Evolutionary conservation across 2,797 vertebrate species (phyloP).

Genomic region (Pseudomugil gertrudae): DNA sequence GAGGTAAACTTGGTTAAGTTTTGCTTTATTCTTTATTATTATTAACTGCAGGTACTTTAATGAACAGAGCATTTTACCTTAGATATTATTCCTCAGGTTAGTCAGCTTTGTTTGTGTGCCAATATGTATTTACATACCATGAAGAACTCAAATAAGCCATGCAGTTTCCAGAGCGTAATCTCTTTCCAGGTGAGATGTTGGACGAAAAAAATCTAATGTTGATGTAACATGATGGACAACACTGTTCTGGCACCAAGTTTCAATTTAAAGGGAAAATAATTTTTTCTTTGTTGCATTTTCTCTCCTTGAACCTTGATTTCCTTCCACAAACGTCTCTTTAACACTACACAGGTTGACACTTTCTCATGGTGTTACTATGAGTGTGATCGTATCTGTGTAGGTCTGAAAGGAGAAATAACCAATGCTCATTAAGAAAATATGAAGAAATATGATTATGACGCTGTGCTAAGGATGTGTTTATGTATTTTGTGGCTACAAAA

Average conservation of each 20-base stretch:
- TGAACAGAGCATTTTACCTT: not conserved
- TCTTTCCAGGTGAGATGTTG: too few relatives aligned
- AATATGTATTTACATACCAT: not conserved
- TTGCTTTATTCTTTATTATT: not conserved
- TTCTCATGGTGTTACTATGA: not conserved
- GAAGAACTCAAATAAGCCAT: not conserved
- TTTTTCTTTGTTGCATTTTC: not conserved
- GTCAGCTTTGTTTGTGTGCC: not conserved
- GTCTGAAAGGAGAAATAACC: conserved; percentile 15
- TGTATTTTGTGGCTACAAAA: conserved; percentile 15
- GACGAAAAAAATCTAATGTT: too few relatives aligned
- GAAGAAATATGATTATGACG: conserved; percentile 17
- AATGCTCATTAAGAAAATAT: conserved; percentile 45
- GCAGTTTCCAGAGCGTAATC: not conserved
- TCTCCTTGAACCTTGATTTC: not conserved
- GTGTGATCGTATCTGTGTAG: not conserved
- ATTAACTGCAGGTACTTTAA: not conserved
- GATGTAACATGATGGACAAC: not conserved
- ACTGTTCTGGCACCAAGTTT: not conserved
- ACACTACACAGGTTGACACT: conserved; percentile 2
- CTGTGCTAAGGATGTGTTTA: conserved; percentile 14
- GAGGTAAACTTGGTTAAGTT: not conserved
- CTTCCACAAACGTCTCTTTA: not conserved
- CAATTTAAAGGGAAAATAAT: not conserved
- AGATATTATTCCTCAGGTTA: not conserved